A percentile compares a stretch with the other conserved stretches of the same genome.
Evolutionary conservation across 2,888 invertebrate species (phyloP).

Genomic region (Nomada flava): DNA sequence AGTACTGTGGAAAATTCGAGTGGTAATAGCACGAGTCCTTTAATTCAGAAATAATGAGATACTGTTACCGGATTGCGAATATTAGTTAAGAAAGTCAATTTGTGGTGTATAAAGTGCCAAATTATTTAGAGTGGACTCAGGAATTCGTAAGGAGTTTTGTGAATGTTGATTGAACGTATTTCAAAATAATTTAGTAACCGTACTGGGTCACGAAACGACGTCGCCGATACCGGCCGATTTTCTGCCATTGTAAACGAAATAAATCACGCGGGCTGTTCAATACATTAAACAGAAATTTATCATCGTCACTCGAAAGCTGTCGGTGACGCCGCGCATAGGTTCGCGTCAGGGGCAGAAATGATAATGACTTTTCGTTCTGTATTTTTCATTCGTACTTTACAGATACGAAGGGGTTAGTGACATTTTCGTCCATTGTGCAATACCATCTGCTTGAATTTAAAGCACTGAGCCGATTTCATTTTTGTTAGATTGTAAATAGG

Average conservation of each 20-base stretch:
- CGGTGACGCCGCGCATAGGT: slow-evolving; percentile 50
- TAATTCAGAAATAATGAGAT: too few species aligned
- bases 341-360: slow-evolving; percentile 51
- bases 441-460: not conserved
- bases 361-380: slow-evolving; percentile 62
- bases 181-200: not conserved
- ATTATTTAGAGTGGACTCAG: too few species aligned
- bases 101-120: too few species aligned
- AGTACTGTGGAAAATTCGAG: too few species aligned
- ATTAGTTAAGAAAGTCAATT: too few species aligned
- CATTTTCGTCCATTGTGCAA: not conserved
- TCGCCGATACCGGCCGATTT: slow-evolving; percentile 29
- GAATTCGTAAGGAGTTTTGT: not conserved
- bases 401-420: not conserved
- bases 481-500: too few species aligned
- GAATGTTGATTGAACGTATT: not conserved
- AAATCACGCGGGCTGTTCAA: slow-evolving; percentile 54
- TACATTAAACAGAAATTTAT: slow-evolving; percentile 69
- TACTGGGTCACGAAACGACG: not conserved
- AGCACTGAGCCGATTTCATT: too few species aligned
- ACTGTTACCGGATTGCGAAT: too few species aligned
- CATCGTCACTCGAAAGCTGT: slow-evolving; percentile 60
- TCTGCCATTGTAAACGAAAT: slow-evolving; percentile 40
- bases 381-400: slow-evolving; percentile 44
- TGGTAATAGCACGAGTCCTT: too few species aligned